Percentiles rank a stretch among this genome's conserved stretches.
These are phyloP conservation scores for Octodon degus DNA, from an alignment of 2,113 vertebrate genomes.

Conservation along the genomic window DNA sequence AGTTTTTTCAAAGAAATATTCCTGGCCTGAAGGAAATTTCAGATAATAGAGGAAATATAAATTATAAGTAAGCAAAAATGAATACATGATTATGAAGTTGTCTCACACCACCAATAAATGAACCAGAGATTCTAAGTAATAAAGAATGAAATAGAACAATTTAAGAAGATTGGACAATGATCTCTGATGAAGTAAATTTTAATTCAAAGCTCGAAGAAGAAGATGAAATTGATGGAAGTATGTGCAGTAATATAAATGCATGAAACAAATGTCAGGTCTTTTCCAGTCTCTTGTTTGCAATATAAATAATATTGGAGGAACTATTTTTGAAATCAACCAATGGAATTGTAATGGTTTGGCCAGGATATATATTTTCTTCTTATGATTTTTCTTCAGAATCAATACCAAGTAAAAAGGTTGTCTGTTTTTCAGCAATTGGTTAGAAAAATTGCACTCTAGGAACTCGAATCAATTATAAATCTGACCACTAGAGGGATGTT, in stretches of 20 bases:
- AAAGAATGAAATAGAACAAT: neutral
- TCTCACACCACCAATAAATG: neutral
- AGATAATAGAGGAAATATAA: neutral
- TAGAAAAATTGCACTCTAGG: slow-evolving; percentile 11
- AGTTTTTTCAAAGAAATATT: neutral
- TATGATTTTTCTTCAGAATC: slow-evolving; percentile 20
- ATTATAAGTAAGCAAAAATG: neutral
- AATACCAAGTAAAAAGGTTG: neutral
- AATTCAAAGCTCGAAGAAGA: neutral
- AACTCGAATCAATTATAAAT: slow-evolving; percentile 64
- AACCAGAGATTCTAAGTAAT: neutral
- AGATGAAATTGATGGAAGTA: neutral
- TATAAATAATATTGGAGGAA: neutral
- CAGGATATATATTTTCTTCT: neutral
- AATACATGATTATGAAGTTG: neutral
- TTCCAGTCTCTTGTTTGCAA: neutral
- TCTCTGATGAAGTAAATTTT: neutral
- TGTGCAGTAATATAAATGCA: neutral
- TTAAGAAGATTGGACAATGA: neutral
- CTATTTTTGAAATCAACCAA: neutral
- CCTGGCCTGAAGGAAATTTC: neutral
- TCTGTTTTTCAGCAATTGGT: slow-evolving; percentile 13
- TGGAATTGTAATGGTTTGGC: neutral
- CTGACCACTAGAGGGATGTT: slow-evolving; percentile 70
- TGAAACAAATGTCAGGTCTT: neutral